phyloP scores from a whole-genome alignment of 1,140 invertebrate genomes.

The Himalopsyche phryganea region DNA sequence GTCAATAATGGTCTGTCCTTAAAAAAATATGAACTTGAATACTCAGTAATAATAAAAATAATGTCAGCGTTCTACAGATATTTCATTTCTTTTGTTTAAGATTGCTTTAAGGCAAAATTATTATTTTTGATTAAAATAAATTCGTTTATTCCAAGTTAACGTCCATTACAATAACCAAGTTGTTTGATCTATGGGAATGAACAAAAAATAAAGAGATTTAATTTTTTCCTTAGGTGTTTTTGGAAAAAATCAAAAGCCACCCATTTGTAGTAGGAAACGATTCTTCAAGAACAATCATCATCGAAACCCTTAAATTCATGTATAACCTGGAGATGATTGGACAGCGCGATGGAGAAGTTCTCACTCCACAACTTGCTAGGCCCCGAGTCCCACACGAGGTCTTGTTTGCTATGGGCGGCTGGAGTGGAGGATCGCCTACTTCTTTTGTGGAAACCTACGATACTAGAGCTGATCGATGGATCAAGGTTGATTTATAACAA shows the following conservation, averaged over 20 bases:
- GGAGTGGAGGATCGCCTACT: conserved; percentile 75
- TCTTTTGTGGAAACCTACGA: conserved; percentile 78
- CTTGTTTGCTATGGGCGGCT: conserved; percentile 74
- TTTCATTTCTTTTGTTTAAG: too few species aligned
- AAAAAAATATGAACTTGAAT: too few species aligned
- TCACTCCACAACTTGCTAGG: conserved; percentile 58
- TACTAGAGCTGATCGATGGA: conserved; percentile 64
- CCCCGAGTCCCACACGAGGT: conserved; percentile 66
- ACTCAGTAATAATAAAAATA: too few species aligned
- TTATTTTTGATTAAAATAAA: too few species aligned
- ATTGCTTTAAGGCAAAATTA: too few species aligned
- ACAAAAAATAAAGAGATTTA: too few species aligned
- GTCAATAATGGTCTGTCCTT: too few species aligned
- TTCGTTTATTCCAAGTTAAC: too few species aligned
- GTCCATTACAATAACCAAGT: too few species aligned
- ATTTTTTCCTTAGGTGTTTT: conserved; percentile 46
- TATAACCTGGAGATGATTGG: conserved; percentile 59
- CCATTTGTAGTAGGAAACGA: conserved; percentile 60
- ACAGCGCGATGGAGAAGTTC: conserved; percentile 55
- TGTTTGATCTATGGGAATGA: too few species aligned
- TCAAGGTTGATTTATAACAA: too few species aligned
- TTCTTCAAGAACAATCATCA: conserved; percentile 62
- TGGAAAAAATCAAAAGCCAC: conserved; percentile 61
- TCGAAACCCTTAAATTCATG: conserved; percentile 60
- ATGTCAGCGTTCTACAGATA: too few species aligned